phyloP scores from a whole-genome alignment of 2,797 vertebrate species.

The Lacerta viridis region DNA sequence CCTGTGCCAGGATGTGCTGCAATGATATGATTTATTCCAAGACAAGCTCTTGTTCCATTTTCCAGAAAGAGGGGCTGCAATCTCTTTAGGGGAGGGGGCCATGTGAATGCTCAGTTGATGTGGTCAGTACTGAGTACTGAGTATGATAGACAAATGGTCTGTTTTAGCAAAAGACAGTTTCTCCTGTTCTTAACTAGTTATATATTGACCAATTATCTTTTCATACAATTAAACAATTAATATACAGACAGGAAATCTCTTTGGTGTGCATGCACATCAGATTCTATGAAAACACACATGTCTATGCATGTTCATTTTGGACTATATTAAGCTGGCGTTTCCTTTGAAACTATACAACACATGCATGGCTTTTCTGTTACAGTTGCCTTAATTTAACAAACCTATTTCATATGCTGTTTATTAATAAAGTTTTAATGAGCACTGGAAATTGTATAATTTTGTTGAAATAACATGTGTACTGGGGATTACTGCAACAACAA shows the following conservation, averaged over 20 bases:
- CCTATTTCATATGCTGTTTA: not conserved
- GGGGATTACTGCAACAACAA: not conserved
- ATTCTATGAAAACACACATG: no score
- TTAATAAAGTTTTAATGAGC: not conserved
- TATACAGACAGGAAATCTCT: not conserved
- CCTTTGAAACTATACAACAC: not conserved
- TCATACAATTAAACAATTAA: not conserved
- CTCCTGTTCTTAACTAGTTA: no score
- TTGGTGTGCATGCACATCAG: not conserved
- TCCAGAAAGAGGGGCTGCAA: not conserved
- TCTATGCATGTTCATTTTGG: not conserved
- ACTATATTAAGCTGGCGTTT: not conserved
- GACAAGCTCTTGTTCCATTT: not conserved
- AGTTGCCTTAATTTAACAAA: not conserved
- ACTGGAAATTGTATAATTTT: not conserved
- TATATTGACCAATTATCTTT: not conserved
- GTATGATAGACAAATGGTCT: no score
- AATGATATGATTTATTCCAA: no score
- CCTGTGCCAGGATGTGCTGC: no score
- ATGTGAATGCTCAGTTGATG: not conserved
- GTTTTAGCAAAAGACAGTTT: no score
- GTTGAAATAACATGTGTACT: not conserved
- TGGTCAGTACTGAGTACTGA: no score
- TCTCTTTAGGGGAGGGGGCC: no score
- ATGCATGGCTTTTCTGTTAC: accelerated